These are phyloP conservation scores for Lophura nycthemera DNA, from an alignment of 2,113 vertebrate genomes.

Conservation along the genomic window DNA sequence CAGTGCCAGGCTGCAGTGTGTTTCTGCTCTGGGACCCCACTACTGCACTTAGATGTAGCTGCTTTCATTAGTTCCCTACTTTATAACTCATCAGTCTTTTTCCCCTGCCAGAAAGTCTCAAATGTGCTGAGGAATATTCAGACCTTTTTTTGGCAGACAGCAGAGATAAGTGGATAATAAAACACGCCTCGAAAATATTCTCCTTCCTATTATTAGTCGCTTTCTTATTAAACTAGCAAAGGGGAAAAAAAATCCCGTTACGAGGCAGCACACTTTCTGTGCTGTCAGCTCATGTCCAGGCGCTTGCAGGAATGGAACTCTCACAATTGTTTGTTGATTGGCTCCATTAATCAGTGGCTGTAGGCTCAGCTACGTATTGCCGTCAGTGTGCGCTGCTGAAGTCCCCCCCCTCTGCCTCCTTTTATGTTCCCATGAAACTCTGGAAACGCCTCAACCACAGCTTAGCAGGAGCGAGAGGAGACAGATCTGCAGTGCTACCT, in stretches of 20 bases:
- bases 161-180: slow-evolving; percentile 58
- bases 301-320: not conserved
- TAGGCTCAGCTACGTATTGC: not conserved
- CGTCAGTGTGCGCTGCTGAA: not conserved
- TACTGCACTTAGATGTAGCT: slow-evolving; percentile 4
- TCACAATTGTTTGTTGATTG: slow-evolving; percentile 14
- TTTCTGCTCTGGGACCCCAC: not conserved
- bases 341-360: slow-evolving; percentile 39
- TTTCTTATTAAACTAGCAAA: slow-evolving; percentile 50
- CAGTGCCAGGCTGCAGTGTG: not conserved
- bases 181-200: slow-evolving; percentile 46
- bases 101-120: slow-evolving; percentile 44
- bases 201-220: slow-evolving; percentile 46
- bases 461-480: slow-evolving; percentile 36
- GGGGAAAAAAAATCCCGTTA: not conserved
- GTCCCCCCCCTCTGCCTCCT: not conserved
- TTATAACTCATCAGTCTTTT: slow-evolving; percentile 30
- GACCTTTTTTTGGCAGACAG: slow-evolving; percentile 58
- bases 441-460: not conserved
- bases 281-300: not conserved
- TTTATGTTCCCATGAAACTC: slow-evolving; percentile 33
- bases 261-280: not conserved
- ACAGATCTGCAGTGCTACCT: slow-evolving; percentile 24
- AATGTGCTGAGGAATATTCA: slow-evolving; percentile 50
- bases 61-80: slow-evolving; percentile 33